Percentiles rank a stretch among this genome's conserved stretches.
These are phyloP conservation scores for Pteria penguin DNA, from an alignment of 2,888 invertebrate genomes.

Conservation along the genomic window DNA sequence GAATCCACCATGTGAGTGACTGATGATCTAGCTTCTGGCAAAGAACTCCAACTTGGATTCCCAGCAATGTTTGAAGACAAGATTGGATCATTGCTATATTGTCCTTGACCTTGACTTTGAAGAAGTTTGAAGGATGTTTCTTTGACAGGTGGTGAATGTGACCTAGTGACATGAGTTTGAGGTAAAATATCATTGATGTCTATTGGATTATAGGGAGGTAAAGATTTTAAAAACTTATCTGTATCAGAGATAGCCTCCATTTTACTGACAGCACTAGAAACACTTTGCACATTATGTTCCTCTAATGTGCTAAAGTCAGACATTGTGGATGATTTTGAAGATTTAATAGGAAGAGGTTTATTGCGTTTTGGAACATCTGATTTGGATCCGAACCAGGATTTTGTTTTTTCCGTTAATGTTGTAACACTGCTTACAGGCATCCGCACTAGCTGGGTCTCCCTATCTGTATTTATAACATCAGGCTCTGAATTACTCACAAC, in stretches of 20 bases:
- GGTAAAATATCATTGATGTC: constrained; percentile 58
- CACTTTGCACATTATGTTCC: constrained; percentile 52
- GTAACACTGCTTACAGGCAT: constrained; percentile 71
- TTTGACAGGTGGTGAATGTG: constrained; percentile 61
- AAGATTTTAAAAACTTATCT: constrained; percentile 60
- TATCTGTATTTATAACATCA: too few species aligned
- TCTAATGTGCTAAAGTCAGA: background rate
- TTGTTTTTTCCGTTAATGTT: constrained; percentile 64
- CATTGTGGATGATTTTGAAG: too few species aligned
- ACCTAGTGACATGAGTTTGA: constrained; percentile 31
- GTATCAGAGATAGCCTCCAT: constrained; percentile 61
- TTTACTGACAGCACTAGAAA: constrained; percentile 58
- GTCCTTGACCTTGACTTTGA: background rate
- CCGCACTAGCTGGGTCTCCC: constrained; percentile 74
- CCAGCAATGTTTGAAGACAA: background rate
- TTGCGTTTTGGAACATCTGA: too few species aligned
- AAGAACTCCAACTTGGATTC: background rate
- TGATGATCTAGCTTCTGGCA: background rate
- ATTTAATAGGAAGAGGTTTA: too few species aligned
- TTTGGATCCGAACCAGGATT: constrained; percentile 54
- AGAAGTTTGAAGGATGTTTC: constrained; percentile 64
- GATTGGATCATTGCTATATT: background rate
- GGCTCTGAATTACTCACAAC: too few species aligned
- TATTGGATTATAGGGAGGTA: constrained; percentile 61
- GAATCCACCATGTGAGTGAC: constrained; percentile 8